Evolutionary conservation across 2,113 vertebrate genomes (phyloP).

Genomic region (Tetrao urogallus): DNA sequence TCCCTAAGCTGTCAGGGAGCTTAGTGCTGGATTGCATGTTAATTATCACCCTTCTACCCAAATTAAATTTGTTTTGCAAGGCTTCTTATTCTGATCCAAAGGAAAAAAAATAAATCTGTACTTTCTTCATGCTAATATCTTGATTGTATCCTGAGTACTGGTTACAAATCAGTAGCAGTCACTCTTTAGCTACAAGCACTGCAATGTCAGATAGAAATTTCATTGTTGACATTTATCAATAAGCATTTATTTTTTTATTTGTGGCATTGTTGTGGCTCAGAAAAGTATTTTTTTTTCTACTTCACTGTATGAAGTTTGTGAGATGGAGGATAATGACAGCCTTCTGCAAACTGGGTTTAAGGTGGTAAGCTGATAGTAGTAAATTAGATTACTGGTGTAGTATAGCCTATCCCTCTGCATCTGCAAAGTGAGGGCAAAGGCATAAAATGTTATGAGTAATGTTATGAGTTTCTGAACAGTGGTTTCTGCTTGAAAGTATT

Average conservation of each 20-base stretch:
- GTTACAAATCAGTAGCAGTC: not conserved
- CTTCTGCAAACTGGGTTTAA: constrained; percentile 30
- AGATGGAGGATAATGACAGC: not conserved
- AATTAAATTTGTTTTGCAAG: constrained; percentile 13
- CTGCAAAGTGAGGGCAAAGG: constrained; percentile 2
- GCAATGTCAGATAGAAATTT: not conserved
- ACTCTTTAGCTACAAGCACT: not conserved
- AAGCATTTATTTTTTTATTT: not conserved
- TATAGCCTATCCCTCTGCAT: not conserved
- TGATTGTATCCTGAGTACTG: not conserved
- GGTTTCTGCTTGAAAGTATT: constrained; percentile 4
- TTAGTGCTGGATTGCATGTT: not conserved
- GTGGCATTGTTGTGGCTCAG: not conserved
- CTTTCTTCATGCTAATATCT: not conserved
- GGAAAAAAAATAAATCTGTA: not conserved
- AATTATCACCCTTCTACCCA: not conserved
- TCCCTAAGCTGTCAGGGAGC: not conserved
- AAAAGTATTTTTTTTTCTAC: not conserved
- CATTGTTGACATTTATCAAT: constrained; percentile 10
- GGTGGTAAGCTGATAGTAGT: not conserved
- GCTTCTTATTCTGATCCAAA: not conserved
- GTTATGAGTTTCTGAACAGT: not conserved
- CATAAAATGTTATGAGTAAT: not conserved
- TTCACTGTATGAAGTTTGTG: not conserved
- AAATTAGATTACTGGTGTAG: constrained; percentile 31